These are phyloP conservation scores for Agrenia bidenticulata DNA, from an alignment of 2,888 invertebrate species.

Conservation along the genomic window DNA sequence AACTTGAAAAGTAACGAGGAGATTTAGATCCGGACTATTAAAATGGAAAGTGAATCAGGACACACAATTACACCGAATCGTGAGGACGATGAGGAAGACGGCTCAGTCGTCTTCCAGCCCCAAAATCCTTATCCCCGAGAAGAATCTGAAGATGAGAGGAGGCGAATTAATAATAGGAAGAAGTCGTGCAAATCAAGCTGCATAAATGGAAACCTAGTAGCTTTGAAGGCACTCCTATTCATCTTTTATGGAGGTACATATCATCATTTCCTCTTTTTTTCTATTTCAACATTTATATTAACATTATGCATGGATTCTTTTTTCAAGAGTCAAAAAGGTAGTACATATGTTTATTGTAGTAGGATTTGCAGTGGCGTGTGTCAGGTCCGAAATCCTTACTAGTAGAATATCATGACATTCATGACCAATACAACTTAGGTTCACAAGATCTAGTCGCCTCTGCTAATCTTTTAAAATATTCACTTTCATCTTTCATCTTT, in stretches of 20 bases:
- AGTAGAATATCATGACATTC: no score
- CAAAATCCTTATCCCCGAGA: constrained; percentile 35
- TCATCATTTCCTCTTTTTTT: neutral
- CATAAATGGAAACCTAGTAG: constrained; percentile 48
- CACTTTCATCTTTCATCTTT: neutral
- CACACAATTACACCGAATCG: constrained; percentile 12
- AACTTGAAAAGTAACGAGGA: neutral
- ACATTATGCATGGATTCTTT: neutral
- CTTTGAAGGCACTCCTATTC: constrained; percentile 49
- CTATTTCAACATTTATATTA: neutral
- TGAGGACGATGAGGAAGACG: constrained; percentile 21
- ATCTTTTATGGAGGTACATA: constrained; percentile 51
- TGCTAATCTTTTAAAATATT: neutral
- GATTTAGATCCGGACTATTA: neutral
- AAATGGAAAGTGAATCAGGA: constrained; percentile 13
- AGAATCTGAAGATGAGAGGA: constrained; percentile 26
- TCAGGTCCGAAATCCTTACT: no score
- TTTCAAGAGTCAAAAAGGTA: no score
- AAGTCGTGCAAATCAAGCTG: constrained; percentile 44
- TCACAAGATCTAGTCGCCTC: neutral
- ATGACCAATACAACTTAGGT: no score
- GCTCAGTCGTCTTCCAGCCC: constrained; percentile 21
- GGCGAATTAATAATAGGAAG: constrained; percentile 29
- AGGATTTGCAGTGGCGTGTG: no score
- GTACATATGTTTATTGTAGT: no score